These are phyloP conservation scores for Psix sp. DNA, from an alignment of 1,140 invertebrate genomes.

Conservation along the genomic window DNA sequence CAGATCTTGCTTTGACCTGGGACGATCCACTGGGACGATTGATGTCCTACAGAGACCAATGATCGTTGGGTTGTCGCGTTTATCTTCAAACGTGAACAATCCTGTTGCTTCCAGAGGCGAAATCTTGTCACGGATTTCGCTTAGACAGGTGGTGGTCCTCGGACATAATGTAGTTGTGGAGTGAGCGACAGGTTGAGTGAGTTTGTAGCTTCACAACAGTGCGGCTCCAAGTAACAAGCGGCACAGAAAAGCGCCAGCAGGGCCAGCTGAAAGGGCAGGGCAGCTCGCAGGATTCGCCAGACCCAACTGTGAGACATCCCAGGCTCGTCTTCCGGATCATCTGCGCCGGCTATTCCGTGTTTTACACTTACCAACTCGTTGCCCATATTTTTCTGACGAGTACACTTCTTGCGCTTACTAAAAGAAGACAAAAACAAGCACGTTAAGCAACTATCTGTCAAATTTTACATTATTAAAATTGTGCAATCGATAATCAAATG, in stretches of 20 bases:
- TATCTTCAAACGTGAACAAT: constrained; percentile 15
- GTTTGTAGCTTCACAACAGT: constrained; percentile 91
- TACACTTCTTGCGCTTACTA: constrained; percentile 71
- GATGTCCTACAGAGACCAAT: too few species aligned
- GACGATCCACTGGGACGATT: too few species aligned
- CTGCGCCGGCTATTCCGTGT: constrained; percentile 61
- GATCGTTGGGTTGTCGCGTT: too few species aligned
- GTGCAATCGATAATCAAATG: too few species aligned
- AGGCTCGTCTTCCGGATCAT: constrained; percentile 75
- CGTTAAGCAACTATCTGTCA: constrained; percentile 1
- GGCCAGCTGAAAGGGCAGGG: constrained; percentile 89
- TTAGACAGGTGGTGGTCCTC: constrained; percentile 91
- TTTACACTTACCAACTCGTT: constrained; percentile 65
- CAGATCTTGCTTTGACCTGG: too few species aligned
- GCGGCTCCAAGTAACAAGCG: constrained; percentile 87
- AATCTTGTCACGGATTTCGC: constrained; percentile 16
- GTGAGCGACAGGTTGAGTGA: constrained; percentile 88
- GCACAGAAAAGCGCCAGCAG: constrained; percentile 88
- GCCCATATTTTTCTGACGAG: constrained; percentile 24
- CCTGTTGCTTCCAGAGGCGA: neutral
- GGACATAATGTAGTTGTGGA: constrained; percentile 89
- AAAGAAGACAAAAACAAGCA: constrained; percentile 40
- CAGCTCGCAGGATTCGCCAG: constrained; percentile 85
- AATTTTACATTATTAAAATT: too few species aligned
- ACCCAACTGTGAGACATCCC: constrained; percentile 80